Evolutionary conservation across 1,140 invertebrate species (phyloP).

Genomic region (Drosophila leontia): DNA sequence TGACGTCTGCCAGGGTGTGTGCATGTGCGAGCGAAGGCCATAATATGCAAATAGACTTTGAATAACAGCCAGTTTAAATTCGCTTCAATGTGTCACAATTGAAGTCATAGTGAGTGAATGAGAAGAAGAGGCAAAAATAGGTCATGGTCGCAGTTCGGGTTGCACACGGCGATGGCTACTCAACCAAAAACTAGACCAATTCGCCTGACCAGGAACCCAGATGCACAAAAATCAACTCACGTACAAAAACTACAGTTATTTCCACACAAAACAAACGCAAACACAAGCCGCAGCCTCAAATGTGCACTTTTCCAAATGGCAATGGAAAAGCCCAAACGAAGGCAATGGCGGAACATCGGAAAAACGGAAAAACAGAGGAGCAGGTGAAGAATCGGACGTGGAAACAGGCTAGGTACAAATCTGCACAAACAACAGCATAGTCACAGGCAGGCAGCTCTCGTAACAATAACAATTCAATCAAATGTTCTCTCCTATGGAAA

Average conservation of each 20-base stretch:
- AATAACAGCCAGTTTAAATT: constrained; percentile 63
- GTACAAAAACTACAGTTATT: constrained; percentile 62
- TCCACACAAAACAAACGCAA: constrained; percentile 43
- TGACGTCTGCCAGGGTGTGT: constrained; percentile 7
- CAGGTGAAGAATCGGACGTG: constrained; percentile 12
- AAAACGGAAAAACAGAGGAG: background rate
- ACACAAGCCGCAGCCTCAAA: constrained; percentile 51
- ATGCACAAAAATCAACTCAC: constrained; percentile 68
- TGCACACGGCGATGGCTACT: constrained; percentile 25
- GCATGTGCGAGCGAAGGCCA: constrained; percentile 35
- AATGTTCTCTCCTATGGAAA: constrained; percentile 71
- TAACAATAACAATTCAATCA: constrained; percentile 83
- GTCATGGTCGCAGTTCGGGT: constrained; percentile 56
- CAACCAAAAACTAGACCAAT: constrained; percentile 39
- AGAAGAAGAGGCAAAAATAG: constrained; percentile 20
- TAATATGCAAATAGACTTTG: constrained; percentile 51
- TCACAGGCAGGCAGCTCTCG: constrained; percentile 39
- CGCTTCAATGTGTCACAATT: constrained; percentile 26
- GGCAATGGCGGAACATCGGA: constrained; percentile 36
- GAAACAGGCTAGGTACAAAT: constrained; percentile 30
- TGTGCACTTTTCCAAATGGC: constrained; percentile 66
- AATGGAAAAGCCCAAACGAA: constrained; percentile 29
- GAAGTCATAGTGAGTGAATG: background rate
- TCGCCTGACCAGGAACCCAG: constrained; percentile 32
- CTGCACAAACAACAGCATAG: constrained; percentile 30